Evolutionary conservation across 2,888 invertebrate genomes (phyloP).

Genomic region (Campoplex nolae): DNA sequence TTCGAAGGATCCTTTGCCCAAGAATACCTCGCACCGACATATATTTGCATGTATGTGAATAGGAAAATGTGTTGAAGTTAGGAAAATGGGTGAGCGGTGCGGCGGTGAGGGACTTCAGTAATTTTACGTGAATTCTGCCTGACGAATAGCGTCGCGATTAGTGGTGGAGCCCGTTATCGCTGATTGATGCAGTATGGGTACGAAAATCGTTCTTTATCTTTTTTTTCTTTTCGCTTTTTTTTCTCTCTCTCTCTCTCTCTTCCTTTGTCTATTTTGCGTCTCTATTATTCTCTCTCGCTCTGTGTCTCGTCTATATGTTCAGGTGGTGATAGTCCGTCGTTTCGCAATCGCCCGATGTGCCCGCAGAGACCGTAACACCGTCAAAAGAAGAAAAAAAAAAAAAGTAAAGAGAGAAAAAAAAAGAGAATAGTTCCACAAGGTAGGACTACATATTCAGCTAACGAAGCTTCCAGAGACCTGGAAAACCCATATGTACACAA

Average conservation of each 20-base stretch:
- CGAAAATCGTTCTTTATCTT: conserved; percentile 13
- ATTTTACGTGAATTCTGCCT: conserved; percentile 42
- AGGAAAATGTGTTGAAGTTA: conserved; percentile 15
- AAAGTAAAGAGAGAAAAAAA: neutral
- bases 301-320: conserved; percentile 26
- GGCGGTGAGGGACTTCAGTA: neutral
- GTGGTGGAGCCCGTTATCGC: conserved; percentile 61
- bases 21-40: neutral
- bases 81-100: neutral
- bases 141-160: conserved; percentile 50
- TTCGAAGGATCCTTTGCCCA: neutral
- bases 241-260: conserved; percentile 6
- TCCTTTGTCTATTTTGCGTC: neutral
- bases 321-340: conserved; percentile 40
- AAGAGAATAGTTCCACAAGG: conserved; percentile 54
- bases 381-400: conserved; percentile 22
- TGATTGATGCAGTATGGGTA: conserved; percentile 55
- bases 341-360: conserved; percentile 50
- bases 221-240: neutral
- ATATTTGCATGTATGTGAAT: neutral
- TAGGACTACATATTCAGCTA: conserved; percentile 30
- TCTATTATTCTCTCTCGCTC: neutral
- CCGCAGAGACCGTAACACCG: conserved; percentile 40
- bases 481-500: conserved; percentile 16
- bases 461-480: conserved; percentile 57